Conservation (phyloP, 2,888 invertebrate genomes). For the Harpalus rubripes region DNA sequence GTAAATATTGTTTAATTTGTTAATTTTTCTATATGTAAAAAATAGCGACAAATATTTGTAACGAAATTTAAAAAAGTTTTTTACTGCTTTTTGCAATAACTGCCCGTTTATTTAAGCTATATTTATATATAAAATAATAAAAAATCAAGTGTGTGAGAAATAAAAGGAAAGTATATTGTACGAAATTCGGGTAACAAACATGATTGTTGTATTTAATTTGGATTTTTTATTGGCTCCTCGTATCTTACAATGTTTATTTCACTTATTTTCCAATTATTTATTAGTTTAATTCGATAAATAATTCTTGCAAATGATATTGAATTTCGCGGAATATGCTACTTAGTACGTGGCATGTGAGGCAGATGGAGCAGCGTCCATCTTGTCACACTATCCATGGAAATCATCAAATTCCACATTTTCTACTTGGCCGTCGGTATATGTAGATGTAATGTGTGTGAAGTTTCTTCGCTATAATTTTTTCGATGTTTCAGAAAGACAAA, state of each 20-base stretch:
- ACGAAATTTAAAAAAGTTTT: constrained; percentile 56
- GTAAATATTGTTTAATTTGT: constrained; percentile 58
- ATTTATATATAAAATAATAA: constrained; percentile 60
- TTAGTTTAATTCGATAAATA: constrained; percentile 2
- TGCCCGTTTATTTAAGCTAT: constrained; percentile 60
- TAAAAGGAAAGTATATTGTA: constrained; percentile 54
- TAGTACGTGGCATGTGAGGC: constrained; percentile 24
- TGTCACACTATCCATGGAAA: constrained; percentile 53
- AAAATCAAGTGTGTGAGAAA: constrained; percentile 52
- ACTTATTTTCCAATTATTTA: not conserved
- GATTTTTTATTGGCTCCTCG: constrained; percentile 7
- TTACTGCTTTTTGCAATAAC: constrained; percentile 58
- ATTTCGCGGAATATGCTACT: constrained; percentile 15
- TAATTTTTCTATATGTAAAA: constrained; percentile 58
- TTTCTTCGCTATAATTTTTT: constrained; percentile 66
- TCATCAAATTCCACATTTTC: constrained; percentile 73
- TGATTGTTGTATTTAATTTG: constrained; percentile 52
- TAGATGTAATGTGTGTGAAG: constrained; percentile 71
- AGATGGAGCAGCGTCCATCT: constrained; percentile 38
- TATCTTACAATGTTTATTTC: not conserved
- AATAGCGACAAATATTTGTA: constrained; percentile 57
- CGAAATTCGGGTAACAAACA: constrained; percentile 46
- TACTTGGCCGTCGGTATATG: constrained; percentile 78
- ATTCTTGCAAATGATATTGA: constrained; percentile 20
- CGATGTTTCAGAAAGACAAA: constrained; percentile 75